Base-by-base conservation (phyloP, 2,797 vertebrate genomes). In the Tauraco hartlaubi region DNA sequence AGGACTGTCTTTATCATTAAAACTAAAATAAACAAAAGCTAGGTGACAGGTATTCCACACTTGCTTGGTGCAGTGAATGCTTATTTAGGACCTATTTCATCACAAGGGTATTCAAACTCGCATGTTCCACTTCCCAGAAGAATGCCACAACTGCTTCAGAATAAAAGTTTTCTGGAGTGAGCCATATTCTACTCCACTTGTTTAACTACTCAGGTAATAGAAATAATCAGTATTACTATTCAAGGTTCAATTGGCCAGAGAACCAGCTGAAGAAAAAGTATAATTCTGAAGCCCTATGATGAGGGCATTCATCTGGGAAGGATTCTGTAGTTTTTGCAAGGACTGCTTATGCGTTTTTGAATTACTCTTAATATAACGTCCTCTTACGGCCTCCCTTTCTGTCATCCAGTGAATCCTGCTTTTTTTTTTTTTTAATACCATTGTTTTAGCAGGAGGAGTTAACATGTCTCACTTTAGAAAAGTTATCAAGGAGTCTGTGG, bases 161-260 rank as follows among this genome's bases (percentile, higher is more conserved):
- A 51, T 49, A 56, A 67, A 83, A 35, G 25, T 67, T 80, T 94
- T 90, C 61, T 92, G 61, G 48, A 71, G 46, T 44, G 6, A 91
- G 26, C 18, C 18, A 13, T 68, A 35, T 88, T 94, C 37, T 71
- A 35, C 20, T 82, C 51, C 43, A 68, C 88, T 89, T 51, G 28
- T 85, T 71, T 77, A 83, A 77, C 56, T 91, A 46, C 43, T 94
- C 64, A 74, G 80, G 49, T 92, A 83, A 77, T n/a, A 77, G 79
- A 26, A 92, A 72, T 88, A 87, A 84, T 84, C 41, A 77, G 61
- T 75, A 74, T 91, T 92, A 74, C 82, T 88, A 55, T 71, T 88
- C 41, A 72, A 39, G 82, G 64, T 46, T 94, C 49, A 54, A 91
- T 88, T 90, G 61, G 21, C 44, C 41, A 49, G 64, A 56, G 64